Evolutionary conservation across 2,113 vertebrate genomes (phyloP), one percentile per base, ranked within the genome.

Genomic region (Ariopsis seemanni): DNA sequence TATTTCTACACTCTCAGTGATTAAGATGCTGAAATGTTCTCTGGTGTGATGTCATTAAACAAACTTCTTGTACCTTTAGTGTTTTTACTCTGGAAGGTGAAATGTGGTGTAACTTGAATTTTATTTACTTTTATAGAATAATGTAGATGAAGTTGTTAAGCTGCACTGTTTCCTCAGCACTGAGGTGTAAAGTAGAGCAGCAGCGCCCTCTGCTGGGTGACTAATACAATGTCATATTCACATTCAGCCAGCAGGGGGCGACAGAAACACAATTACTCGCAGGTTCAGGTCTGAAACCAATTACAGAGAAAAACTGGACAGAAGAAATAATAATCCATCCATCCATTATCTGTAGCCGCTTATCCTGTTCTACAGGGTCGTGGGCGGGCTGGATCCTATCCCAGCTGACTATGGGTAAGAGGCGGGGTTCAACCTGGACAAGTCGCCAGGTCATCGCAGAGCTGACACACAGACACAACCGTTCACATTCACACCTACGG

Each of bases 181-280:
- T 60, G 15, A 42, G 8, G 8, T 60, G 27, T 60, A 60, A 34
- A 60, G 42, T 81, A 60, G 20, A 81, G 17, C 79, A 42, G 79
- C 55, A 57, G 9, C 57, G 79, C 55, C 79, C 9, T 60, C 79
- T 81, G 27, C 57, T 60, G 79, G 20, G 8, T 5, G 27, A 81
- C 27, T 58, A 4, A 17, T 15, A 53, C 6, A 18, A 7, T 20
- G 77, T 11, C 53, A 30, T 58, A 0, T 20, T 80, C 52, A 80
- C 52, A 79, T 25, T 55, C 77, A 9, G n/a, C 52, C 77, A 79
- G 52, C 75, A 79, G 75, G 55, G 75, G 75, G 75, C 52, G n/a
- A 79, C 77, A 79, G 75, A 79, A 79, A 27, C 75, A 27, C 52
- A 27, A 1, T 77, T 14, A 8, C 30, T 3, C 69, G 34, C 7